A percentile compares a stretch with the other conserved stretches of the same genome.
Evolutionary conservation across 2,797 vertebrate species (phyloP).

Genomic region (Sebastes trivittatus): DNA sequence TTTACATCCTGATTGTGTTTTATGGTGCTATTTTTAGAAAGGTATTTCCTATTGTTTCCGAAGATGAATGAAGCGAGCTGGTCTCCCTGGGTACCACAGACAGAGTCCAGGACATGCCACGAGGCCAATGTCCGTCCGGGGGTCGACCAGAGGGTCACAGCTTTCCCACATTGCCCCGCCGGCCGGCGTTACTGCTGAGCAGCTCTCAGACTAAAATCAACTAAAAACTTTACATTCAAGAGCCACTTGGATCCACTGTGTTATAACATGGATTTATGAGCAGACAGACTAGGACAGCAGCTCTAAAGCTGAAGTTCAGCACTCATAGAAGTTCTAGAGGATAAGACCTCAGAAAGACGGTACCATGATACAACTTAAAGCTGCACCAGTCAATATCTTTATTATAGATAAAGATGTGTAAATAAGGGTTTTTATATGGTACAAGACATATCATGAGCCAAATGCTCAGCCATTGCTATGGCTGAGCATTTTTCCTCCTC

Average conservation of each 20-base stretch:
- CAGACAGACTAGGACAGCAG: not conserved
- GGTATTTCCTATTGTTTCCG: slow-evolving; percentile 82
- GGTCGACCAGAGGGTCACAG: slow-evolving; percentile 61
- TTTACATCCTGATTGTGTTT: slow-evolving; percentile 85
- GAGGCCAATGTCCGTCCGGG: slow-evolving; percentile 58
- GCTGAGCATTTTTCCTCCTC: no score
- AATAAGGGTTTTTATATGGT: no score
- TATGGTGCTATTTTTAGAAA: slow-evolving; percentile 83
- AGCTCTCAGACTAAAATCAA: not conserved
- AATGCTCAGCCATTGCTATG: no score
- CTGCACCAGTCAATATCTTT: not conserved
- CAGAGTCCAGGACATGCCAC: slow-evolving; percentile 69
- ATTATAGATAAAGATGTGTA: no score
- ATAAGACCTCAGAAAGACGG: not conserved
- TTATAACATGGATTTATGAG: not conserved
- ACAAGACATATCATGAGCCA: no score
- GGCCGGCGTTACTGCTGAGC: slow-evolving; percentile 13
- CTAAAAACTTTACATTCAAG: not conserved
- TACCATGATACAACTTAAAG: no score
- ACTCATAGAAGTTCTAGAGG: not conserved
- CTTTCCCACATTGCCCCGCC: slow-evolving; percentile 59
- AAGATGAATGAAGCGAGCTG: slow-evolving; percentile 75
- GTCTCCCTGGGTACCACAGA: slow-evolving; percentile 64
- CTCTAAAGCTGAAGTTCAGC: no score
- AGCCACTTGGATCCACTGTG: not conserved